phyloP scores from a whole-genome alignment of 2,888 invertebrate genomes.

The Amphipoea oculea region DNA sequence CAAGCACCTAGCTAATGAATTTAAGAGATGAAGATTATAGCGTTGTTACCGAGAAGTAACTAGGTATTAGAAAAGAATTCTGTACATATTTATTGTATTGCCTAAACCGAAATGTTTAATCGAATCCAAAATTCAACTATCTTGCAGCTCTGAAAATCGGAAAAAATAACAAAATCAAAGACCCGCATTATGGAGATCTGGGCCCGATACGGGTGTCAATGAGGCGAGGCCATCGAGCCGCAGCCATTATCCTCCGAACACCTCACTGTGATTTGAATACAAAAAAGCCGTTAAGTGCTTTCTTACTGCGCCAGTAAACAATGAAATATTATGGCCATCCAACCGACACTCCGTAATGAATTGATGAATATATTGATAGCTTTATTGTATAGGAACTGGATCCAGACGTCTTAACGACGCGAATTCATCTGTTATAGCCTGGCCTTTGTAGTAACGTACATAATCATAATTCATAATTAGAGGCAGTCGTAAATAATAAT shows the following conservation, averaged over 20 bases:
- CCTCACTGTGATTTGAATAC: slow-evolving; percentile 86
- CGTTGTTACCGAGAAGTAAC: not conserved
- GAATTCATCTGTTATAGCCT: slow-evolving; percentile 30
- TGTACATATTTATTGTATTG: not conserved
- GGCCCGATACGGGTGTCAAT: slow-evolving; percentile 56
- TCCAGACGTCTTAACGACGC: slow-evolving; percentile 42
- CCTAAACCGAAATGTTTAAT: not conserved
- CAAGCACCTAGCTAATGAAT: not conserved
- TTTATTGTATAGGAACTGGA: slow-evolving; percentile 57
- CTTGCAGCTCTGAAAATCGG: not conserved
- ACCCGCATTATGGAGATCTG: slow-evolving; percentile 49
- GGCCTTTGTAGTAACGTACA: slow-evolving; percentile 20
- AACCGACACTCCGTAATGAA: slow-evolving; percentile 60
- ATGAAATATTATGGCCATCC: slow-evolving; percentile 67
- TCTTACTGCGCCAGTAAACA: slow-evolving; percentile 76
- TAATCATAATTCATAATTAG: slow-evolving; percentile 19
- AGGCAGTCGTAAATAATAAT: not conserved
- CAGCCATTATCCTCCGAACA: slow-evolving; percentile 81
- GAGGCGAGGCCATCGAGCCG: slow-evolving; percentile 68
- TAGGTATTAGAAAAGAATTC: not conserved
- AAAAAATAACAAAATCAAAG: slow-evolving; percentile 33
- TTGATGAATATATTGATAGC: slow-evolving; percentile 61
- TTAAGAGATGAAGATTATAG: not conserved
- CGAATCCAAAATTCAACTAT: not conserved
- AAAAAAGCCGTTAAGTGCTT: slow-evolving; percentile 81